A percentile compares a stretch with the other conserved stretches of the same genome.
Conservation (phyloP, 2,888 invertebrate species). For the Rhagonycha lutea region DNA sequence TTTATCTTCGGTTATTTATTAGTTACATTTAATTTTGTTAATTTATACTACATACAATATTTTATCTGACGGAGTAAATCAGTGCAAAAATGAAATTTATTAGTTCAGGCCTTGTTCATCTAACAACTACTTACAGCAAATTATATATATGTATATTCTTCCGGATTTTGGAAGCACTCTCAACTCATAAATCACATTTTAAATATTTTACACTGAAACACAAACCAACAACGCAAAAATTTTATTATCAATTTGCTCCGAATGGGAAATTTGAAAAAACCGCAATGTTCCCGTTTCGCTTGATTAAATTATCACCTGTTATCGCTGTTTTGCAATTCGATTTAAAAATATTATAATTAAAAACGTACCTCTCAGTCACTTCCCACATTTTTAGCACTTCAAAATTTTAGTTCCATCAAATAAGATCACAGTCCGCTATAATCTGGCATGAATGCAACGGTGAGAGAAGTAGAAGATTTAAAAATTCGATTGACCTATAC, state of each 20-base stretch:
- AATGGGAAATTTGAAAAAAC: not conserved
- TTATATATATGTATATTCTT: not conserved
- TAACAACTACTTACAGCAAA: not conserved
- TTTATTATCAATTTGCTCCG: not conserved
- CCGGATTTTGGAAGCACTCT: not conserved
- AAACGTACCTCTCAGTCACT: not conserved
- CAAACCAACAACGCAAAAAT: not conserved
- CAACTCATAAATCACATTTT: not conserved
- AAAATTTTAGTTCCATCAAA: not conserved
- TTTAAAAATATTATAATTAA: not conserved
- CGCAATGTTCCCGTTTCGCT: not conserved
- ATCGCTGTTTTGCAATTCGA: not conserved
- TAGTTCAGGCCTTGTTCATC: not conserved
- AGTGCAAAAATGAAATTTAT: not conserved
- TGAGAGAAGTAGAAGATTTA: not conserved
- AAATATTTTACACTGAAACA: not conserved
- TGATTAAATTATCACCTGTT: not conserved
- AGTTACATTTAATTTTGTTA: not conserved
- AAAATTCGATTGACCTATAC: not conserved
- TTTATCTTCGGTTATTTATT: not conserved
- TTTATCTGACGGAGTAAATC: not conserved
- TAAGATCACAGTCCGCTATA: not conserved
- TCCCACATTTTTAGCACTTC: not conserved
- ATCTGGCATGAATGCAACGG: not conserved
- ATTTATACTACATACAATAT: not conserved